Base-by-base conservation (phyloP, 2,888 invertebrate genomes). In the Coleophora deauratella region DNA sequence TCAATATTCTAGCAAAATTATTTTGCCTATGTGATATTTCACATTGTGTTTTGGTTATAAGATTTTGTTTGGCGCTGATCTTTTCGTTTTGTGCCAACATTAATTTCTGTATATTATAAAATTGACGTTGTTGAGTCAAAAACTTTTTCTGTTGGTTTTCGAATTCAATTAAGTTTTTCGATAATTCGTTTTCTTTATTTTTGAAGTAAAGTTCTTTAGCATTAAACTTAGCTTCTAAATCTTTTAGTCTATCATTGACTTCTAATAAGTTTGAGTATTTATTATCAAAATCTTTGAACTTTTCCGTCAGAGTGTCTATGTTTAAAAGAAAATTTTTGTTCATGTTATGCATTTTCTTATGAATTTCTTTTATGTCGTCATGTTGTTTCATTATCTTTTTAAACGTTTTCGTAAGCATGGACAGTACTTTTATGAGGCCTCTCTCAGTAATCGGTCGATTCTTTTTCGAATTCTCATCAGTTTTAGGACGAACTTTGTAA, bases 321-420 rank as follows among this genome's bases (percentile, higher is more conserved):
- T 66, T 73, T 49, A 66, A 67, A 2, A 56, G 49, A 31, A 81
- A 72, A 28, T 71, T 65, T 1, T 72, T 62, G 38, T 71, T 72
- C 0, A 73, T 47, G 6, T 52, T 56, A 0, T 57, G 53, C 11
- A 82, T 49, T 42, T 65, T 69, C 9, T 51, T 55, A 9, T 80
- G 70, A 27, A 79, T 75, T 2, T 54, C 49, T 54, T 74, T 80
- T 0, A 85, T 77, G 42, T 77, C 73, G 0, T 50, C 60, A 13
- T 82, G 80, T 41, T 85, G 81, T 41, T 64, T 78, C 63, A 73
- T 78, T 8, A 81, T 72, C 41, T 74, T 84, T 42, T 79, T 82
- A 32, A 82, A 82, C 0, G 80, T 77, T 45, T 72, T 80, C 0
- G 82, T 75, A 1, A 85, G 47, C 66, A 80, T 75, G 1, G 79